Conservation (phyloP, 2,797 vertebrate genomes). For the Oreochromis grahami region DNA sequence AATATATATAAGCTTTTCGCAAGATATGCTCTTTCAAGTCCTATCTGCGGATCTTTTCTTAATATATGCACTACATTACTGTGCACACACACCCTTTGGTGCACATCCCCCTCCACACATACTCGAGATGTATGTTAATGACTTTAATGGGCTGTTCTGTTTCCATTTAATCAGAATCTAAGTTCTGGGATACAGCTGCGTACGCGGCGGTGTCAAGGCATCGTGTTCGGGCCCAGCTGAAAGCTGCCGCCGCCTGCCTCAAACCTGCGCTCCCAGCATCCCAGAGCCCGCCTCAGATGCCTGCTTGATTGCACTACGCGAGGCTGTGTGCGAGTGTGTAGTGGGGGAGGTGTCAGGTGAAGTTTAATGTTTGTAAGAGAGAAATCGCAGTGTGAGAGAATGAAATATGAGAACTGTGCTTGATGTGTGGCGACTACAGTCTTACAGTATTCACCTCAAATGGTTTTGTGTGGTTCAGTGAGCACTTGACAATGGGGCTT, state of each 20-base stretch:
- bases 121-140: conserved; percentile 73
- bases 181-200: conserved; percentile 61
- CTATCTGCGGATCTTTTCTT: conserved; percentile 65
- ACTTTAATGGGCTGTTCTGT: conserved; percentile 75
- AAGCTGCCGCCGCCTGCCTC: conserved; percentile 1
- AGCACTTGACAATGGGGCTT: conserved; percentile 5
- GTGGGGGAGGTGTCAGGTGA: conserved; percentile 44
- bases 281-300: conserved; percentile 5
- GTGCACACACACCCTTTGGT: conserved; percentile 53
- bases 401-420: conserved; percentile 49
- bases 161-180: conserved; percentile 73
- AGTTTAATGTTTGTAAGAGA: conserved; percentile 60
- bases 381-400: conserved; percentile 51
- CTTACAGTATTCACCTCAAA: conserved; percentile 42
- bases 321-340: neutral
- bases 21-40: conserved; percentile 78
- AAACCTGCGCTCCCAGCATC: conserved; percentile 5
- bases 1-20: conserved; percentile 74
- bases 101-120: conserved; percentile 43
- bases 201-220: conserved; percentile 45
- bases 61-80: conserved; percentile 74
- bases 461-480: conserved; percentile 8
- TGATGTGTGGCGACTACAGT: conserved; percentile 49
- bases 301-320: conserved; percentile 35
- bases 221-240: conserved; percentile 50